Conservation (phyloP, 2,113 vertebrate species). For the Pseudorhombus dupliciocellatus region DNA sequence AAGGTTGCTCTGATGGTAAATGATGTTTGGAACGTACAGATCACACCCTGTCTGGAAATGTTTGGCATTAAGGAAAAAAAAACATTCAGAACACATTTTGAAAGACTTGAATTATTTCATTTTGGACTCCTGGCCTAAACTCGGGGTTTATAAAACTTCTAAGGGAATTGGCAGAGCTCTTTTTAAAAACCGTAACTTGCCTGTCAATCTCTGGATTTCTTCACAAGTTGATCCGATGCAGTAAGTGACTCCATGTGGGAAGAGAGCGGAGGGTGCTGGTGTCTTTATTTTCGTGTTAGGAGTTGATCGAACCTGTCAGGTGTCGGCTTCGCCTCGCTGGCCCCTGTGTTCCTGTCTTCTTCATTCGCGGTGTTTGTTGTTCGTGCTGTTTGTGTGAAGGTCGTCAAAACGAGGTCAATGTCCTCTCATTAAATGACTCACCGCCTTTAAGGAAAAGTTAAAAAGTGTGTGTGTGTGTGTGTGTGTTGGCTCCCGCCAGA, state of each 20-base stretch:
- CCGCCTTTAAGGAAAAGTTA: too few relatives aligned
- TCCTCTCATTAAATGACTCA: too few relatives aligned
- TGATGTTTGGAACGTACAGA: background rate
- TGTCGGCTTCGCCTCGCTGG: background rate
- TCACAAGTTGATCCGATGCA: background rate
- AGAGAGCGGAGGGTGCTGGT: background rate
- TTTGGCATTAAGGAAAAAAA: background rate
- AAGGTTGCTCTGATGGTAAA: background rate
- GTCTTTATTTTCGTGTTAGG: background rate
- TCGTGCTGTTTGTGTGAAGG: background rate
- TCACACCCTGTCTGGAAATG: slow-evolving; percentile 1
- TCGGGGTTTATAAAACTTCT: background rate
- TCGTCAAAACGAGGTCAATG: too few relatives aligned
- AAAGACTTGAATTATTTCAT: slow-evolving; percentile 2
- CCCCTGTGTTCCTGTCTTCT: background rate
- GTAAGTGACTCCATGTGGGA: slow-evolving; percentile 1
- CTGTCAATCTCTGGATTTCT: background rate
- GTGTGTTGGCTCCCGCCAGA: background rate
- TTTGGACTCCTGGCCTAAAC: slow-evolving; percentile 1
- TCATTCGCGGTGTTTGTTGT: background rate
- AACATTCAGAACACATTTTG: background rate
- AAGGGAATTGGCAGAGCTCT: background rate
- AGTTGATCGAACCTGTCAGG: slow-evolving; percentile 1
- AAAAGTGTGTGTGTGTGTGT: background rate
- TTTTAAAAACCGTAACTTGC: background rate